These are phyloP conservation scores for Erythrolamprus reginae DNA, from an alignment of 2,113 vertebrate genomes.

Conservation along the genomic window DNA sequence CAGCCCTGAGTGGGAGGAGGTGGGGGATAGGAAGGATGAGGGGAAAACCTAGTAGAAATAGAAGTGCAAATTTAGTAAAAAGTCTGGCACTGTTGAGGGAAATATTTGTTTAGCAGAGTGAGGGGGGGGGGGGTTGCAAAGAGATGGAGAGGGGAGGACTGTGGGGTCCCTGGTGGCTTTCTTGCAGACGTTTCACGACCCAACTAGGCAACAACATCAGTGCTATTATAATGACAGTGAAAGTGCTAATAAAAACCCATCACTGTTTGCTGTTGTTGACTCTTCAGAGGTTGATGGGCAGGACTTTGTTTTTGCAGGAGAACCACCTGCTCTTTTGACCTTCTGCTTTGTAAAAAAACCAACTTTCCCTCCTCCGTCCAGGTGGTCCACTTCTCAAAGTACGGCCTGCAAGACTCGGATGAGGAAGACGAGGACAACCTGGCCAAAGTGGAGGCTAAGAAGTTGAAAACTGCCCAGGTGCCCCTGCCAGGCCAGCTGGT, in stretches of 20 bases:
- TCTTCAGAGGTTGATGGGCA: background rate
- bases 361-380: slow-evolving; percentile 35
- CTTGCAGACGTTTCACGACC: background rate
- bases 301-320: background rate
- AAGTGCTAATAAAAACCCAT: background rate
- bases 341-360: background rate
- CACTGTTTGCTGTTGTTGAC: background rate
- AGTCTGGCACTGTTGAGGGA: too few species aligned
- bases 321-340: background rate
- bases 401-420: slow-evolving; percentile 90
- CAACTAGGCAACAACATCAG: background rate
- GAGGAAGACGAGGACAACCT: slow-evolving; percentile 84
- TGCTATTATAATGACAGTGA: background rate
- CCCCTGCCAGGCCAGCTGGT: slow-evolving; percentile 61
- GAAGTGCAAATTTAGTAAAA: too few species aligned
- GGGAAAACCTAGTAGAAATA: too few species aligned
- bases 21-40: too few species aligned
- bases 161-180: background rate
- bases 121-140: background rate
- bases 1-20: too few species aligned
- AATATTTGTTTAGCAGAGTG: too few species aligned
- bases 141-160: background rate
- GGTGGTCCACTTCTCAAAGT: slow-evolving; percentile 96
- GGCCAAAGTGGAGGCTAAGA: slow-evolving; percentile 81
- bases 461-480: slow-evolving; percentile 78